Percentiles rank a stretch among this genome's conserved stretches.
Conservation (phyloP, 2,113 vertebrate species). For the Malurus alboscapulatus region DNA sequence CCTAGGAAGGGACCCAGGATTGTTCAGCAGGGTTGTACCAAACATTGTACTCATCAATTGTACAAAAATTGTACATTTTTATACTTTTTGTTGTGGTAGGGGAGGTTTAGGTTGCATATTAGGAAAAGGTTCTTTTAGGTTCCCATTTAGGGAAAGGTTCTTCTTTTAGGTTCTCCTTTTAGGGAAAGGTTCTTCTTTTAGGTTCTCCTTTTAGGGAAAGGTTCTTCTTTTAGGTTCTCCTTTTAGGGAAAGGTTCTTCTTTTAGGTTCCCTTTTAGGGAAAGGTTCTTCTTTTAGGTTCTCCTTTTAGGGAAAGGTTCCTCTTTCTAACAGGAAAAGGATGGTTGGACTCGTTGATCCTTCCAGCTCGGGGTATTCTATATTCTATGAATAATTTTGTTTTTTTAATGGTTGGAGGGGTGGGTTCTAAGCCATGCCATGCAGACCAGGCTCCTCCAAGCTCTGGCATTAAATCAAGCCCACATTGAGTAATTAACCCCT, state of each 20-base stretch:
- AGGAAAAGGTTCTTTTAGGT: background rate
- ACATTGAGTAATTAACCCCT: background rate
- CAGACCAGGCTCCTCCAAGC: background rate
- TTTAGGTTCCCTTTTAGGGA: background rate
- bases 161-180: background rate
- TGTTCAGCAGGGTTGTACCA: background rate
- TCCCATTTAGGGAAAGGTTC: background rate
- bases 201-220: no score
- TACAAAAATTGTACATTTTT: background rate
- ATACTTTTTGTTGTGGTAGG: background rate
- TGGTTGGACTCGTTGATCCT: background rate
- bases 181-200: background rate
- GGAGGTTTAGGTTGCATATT: background rate
- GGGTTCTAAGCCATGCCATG: accelerated
- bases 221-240: background rate
- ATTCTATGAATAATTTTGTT: background rate
- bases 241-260: background rate
- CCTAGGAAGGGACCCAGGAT: background rate
- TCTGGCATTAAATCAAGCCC: background rate
- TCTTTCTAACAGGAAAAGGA: background rate
- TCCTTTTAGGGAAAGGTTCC: background rate
- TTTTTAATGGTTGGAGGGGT: background rate
- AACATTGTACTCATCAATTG: no score
- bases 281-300: background rate
- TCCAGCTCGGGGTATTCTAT: background rate